Evolutionary conservation across 2,888 invertebrate genomes (phyloP).

Genomic region (Tachina fera): DNA sequence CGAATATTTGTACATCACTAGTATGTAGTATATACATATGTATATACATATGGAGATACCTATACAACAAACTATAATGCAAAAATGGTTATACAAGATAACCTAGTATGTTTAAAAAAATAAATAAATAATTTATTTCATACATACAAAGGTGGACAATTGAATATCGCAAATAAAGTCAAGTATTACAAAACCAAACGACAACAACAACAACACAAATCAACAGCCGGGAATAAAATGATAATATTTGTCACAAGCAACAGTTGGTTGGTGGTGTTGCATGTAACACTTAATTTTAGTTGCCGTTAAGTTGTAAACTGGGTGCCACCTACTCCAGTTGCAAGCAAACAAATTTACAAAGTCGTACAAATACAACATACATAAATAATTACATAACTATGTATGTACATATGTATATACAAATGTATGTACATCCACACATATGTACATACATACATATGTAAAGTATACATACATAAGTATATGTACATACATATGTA

Average conservation of each 20-base stretch:
- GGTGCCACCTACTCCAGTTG: conserved; percentile 76
- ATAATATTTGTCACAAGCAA: conserved; percentile 35
- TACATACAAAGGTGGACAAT: conserved; percentile 45
- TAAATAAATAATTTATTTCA: conserved; percentile 2
- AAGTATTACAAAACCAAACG: not conserved
- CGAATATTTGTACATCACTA: too few species aligned
- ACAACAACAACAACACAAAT: not conserved
- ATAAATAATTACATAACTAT: not conserved
- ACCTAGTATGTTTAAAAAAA: conserved; percentile 11
- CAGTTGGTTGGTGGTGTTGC: conserved; percentile 53
- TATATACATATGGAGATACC: not conserved
- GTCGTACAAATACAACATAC: too few species aligned
- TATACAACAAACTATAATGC: conserved; percentile 4
- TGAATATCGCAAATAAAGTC: conserved; percentile 43
- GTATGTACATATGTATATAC: not conserved
- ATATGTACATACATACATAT: too few species aligned
- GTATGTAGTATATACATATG: not conserved
- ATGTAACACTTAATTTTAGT: conserved; percentile 28
- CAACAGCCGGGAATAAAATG: too few species aligned
- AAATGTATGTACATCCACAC: not conserved
- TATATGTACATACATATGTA: not conserved
- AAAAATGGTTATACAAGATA: not conserved
- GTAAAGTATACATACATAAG: not conserved
- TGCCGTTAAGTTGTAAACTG: conserved; percentile 70
- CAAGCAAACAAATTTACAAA: not conserved